Base-by-base conservation (phyloP, 1,140 invertebrate species). In the Euura lappo region DNA sequence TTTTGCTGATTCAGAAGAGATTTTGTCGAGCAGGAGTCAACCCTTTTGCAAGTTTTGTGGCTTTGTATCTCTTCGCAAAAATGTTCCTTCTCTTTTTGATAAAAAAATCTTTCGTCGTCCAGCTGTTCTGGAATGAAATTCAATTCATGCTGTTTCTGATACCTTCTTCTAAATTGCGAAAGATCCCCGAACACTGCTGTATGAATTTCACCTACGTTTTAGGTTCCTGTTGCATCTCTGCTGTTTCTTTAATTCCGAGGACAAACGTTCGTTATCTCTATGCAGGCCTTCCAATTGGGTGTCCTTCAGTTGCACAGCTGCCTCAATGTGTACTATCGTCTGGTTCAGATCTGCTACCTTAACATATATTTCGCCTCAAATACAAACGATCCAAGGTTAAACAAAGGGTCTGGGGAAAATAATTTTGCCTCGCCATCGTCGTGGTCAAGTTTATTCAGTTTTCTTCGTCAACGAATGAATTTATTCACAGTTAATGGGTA, bases 91-190 rank as follows among this genome's bases (percentile, higher is more conserved):
- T 82, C 78, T 13, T 76, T 79, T 69, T 82, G 75, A 74, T 80
- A 79, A 28, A 82, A 78, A 13, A 72, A 76, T 72, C 75, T 82
- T 69, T 81, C 79, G 60, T 81, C 78, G 70, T 81, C 77, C 79
- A 83, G 75, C 80, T 83, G 80, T 79, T 82, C 81, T 83, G 70
- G 66, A 83, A 82, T 79, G 43, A 79, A 79, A 60, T 6, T 46
- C 46, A 13, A 44, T 68, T 64, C 64, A 44, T 44, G 44, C 7
- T 68, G 4, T 45, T 44, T 11, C 68, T 71, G 8, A 46, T 3
- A 42, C 5, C 13, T 67, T 47, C 45, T 44, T 47, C 45, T 44
- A 28, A 45, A 60, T 60, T 11, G 6, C 51, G 28, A 28, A 28
- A 28, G 1, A 44, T 67, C 43, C 3, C n/a, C 3, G n/a, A 47